Evolutionary conservation across 2,797 vertebrate genomes (phyloP).

Genomic region (Jordanella pulchra): DNA sequence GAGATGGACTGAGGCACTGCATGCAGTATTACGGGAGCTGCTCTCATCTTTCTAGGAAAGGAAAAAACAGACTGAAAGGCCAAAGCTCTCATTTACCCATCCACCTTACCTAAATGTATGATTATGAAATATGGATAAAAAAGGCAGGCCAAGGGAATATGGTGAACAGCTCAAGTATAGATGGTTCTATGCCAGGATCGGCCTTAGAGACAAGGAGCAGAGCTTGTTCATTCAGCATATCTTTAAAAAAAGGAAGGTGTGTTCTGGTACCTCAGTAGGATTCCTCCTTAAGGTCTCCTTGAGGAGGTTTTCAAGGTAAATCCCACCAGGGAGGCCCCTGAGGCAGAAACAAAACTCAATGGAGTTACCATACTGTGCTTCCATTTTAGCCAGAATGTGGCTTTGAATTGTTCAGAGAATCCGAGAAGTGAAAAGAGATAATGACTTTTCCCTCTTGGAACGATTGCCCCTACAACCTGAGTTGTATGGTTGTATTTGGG

Average conservation of each 20-base stretch:
- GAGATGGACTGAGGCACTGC: background rate
- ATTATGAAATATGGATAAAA: background rate
- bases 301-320: background rate
- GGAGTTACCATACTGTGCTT: background rate
- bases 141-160: background rate
- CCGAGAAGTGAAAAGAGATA: background rate
- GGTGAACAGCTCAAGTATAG: background rate
- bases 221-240: background rate
- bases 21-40: background rate
- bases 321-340: background rate
- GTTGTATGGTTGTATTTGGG: background rate
- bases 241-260: background rate
- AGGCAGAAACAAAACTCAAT: background rate
- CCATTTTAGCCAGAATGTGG: background rate
- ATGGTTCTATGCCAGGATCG: background rate
- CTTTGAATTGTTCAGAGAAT: background rate
- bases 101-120: background rate
- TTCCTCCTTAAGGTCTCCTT: background rate
- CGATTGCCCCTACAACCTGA: background rate
- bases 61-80: background rate
- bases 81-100: slow-evolving; percentile 1
- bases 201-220: background rate
- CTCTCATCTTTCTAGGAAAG: background rate
- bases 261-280: background rate
- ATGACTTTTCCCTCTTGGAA: background rate